Evolutionary conservation across 1,140 invertebrate species (phyloP).

Genomic region (Lepidurus packardi): DNA sequence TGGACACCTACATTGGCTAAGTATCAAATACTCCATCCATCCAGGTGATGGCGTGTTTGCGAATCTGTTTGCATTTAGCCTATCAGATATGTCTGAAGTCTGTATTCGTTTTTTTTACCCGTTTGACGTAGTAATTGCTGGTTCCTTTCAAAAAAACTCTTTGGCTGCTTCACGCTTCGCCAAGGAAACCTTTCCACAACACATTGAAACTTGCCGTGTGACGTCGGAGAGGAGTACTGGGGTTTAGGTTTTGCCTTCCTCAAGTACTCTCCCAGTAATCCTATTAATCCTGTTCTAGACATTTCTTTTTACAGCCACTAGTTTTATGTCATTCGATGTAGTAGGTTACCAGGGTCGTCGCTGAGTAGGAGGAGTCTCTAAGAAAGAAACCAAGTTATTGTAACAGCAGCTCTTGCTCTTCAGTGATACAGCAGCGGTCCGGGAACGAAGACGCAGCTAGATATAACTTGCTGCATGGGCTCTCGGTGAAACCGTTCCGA

Average conservation of each 20-base stretch:
- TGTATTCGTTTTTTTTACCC: too few species aligned
- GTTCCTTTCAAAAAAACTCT: too few species aligned
- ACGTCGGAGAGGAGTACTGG: not conserved
- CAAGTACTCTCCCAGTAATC: not conserved
- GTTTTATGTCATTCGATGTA: not conserved
- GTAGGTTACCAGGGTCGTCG: not conserved
- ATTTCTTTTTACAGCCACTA: not conserved
- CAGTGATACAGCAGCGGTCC: not conserved
- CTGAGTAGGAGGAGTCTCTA: not conserved
- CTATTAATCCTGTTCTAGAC: not conserved
- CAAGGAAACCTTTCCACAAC: conserved; percentile 18
- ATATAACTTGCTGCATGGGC: not conserved
- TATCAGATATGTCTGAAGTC: too few species aligned
- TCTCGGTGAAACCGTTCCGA: not conserved
- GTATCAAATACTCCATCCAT: too few species aligned
- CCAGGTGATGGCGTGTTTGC: too few species aligned
- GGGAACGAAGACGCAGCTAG: not conserved
- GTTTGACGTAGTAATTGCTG: too few species aligned
- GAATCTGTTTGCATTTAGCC: too few species aligned
- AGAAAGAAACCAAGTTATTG: not conserved
- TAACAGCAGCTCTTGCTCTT: not conserved
- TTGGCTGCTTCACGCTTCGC: not conserved
- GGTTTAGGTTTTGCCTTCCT: not conserved
- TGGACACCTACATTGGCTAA: too few species aligned
- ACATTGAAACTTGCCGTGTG: conserved; percentile 2